A percentile compares a stretch with the other conserved stretches of the same genome.
Evolutionary conservation across 2,888 invertebrate genomes (phyloP).

Genomic region (Diaphora mendica): DNA sequence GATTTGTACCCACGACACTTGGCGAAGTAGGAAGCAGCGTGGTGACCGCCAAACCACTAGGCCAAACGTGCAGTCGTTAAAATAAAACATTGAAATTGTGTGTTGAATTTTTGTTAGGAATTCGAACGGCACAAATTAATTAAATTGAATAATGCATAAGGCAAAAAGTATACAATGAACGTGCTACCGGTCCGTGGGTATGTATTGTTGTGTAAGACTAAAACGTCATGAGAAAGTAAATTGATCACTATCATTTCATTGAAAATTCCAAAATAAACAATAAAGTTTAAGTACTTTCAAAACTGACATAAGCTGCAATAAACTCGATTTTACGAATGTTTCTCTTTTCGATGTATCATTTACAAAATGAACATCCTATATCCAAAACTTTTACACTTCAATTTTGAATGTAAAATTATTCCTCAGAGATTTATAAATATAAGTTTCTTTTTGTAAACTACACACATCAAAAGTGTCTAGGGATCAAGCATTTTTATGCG

Average conservation of each 20-base stretch:
- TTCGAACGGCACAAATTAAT: neutral
- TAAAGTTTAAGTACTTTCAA: slow-evolving; percentile 8
- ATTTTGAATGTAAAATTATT: neutral
- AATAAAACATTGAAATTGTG: neutral
- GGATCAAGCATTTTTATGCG: too few relatives aligned
- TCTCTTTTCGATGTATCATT: neutral
- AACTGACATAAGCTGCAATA: slow-evolving; percentile 5
- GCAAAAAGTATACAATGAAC: neutral
- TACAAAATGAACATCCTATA: neutral
- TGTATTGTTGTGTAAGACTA: slow-evolving; percentile 13
- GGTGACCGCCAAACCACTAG: too few relatives aligned
- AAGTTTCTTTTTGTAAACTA: neutral
- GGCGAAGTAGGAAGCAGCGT: too few relatives aligned
- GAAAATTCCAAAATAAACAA: slow-evolving; percentile 6
- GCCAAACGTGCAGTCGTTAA: too few relatives aligned
- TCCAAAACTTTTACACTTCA: neutral
- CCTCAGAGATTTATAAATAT: neutral
- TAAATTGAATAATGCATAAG: neutral
- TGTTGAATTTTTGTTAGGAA: neutral
- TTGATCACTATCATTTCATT: slow-evolving; percentile 26
- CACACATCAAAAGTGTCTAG: too few relatives aligned
- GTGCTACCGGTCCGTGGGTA: neutral
- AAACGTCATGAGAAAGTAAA: slow-evolving; percentile 31
- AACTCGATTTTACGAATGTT: neutral
- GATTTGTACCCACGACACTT: too few relatives aligned